Evolutionary conservation across 2,888 invertebrate species (phyloP), one percentile per base, ranked within the genome.

Genomic region (Scaptomyza tumidula): DNA sequence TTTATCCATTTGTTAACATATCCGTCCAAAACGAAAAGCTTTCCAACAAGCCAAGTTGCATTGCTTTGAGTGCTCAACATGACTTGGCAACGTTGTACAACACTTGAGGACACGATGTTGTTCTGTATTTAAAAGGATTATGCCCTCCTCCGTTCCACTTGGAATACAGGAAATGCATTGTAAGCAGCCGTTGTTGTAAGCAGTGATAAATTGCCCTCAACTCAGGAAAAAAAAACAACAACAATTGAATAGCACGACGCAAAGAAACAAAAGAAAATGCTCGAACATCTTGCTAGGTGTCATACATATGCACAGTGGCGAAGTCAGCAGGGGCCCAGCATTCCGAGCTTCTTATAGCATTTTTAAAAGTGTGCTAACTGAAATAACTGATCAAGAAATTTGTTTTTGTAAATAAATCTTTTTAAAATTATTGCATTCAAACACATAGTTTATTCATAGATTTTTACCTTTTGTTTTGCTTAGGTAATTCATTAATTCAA

Each of bases 141-240:
- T 73, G 80, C 74, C 73, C 88, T 84, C 66, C 70, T 75, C 16
- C 13, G 74, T 68, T 57, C 60, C 60, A 69, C 70, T 88, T 62
- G 60, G 59, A 59, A 63, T 46, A 53, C 73, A 72, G 75, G 64
- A 77, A 79, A 77, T 85, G 83, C 83, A 82, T 72, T 78, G 78
- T 72, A 76, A 82, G 86, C 83, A 82, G 86, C 65, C 79, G 74
- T 68, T 41, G 77, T 53, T 63, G 60, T 68, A 54, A 76, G 78
- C 77, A 65, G 75, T 84, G 89, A 90, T 89, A 90, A 90, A 90
- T 90, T 89, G 83, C 87, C 83, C 81, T 88, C 80, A 75, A 81
- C 77, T 77, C 61, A 72, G 75, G 76, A 80, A 75, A 84, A n/a
- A n/a, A 16, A 16, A 16, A 41, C 16, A 41, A 13, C 16, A 16